These are phyloP conservation scores for Acropternis orthonyx DNA, from an alignment of 2,797 vertebrate species.

Conservation along the genomic window DNA sequence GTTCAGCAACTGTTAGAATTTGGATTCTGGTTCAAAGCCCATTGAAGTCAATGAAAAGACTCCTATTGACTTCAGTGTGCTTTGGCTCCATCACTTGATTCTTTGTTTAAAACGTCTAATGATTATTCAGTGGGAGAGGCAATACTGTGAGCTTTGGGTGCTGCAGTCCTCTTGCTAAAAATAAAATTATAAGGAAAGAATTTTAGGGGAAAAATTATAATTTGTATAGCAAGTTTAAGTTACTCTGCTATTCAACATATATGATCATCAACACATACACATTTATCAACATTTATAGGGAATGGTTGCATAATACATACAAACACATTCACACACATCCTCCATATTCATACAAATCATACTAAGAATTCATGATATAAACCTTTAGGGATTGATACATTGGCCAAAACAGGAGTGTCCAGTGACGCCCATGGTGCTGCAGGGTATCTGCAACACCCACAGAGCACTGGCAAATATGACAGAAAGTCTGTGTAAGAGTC, in stretches of 20 bases:
- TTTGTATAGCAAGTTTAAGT: not conserved
- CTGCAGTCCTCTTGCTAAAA: conserved; percentile 11
- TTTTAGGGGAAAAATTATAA: not conserved
- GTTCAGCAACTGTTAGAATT: conserved; percentile 18
- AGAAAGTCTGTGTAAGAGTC: not conserved
- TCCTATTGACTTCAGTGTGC: conserved; percentile 36
- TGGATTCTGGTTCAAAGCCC: conserved; percentile 44
- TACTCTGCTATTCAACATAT: not conserved
- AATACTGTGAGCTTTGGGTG: not conserved
- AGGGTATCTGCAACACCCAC: not conserved
- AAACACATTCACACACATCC: accelerated
- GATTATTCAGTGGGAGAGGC: conserved; percentile 34
- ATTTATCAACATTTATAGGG: not conserved
- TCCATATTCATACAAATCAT: not conserved
- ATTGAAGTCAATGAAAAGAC: conserved; percentile 42
- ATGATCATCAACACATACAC: not conserved
- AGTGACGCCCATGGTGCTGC: not conserved
- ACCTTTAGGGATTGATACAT: not conserved
- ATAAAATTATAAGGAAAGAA: not conserved
- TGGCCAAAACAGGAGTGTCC: not conserved
- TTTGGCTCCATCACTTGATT: conserved; percentile 31
- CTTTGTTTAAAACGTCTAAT: conserved; percentile 42
- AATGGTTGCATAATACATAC: not conserved
- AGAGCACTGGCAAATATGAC: not conserved
- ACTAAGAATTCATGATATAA: not conserved